phyloP scores from a whole-genome alignment of 2,797 vertebrate species.

The Pseudochirops corinnae region DNA sequence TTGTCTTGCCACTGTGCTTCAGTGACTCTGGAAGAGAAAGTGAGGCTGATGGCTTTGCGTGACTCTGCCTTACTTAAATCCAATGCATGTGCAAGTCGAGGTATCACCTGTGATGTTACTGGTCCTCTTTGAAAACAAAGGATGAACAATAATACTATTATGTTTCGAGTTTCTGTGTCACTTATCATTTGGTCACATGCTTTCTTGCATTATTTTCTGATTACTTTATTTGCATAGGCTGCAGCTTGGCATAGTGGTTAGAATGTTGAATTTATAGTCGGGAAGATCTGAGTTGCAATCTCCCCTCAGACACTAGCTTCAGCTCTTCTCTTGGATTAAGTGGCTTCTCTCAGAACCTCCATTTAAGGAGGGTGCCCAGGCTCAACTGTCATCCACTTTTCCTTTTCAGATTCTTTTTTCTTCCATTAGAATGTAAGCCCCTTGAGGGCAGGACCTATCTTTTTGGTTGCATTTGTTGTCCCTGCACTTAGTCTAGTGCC shows the following conservation, averaged over 20 bases:
- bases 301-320: not conserved
- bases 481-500: not conserved
- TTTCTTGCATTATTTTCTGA: not conserved
- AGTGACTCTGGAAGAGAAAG: not conserved
- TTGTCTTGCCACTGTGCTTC: not conserved
- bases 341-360: not conserved
- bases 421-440: not conserved
- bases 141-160: not conserved
- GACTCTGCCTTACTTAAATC: not conserved
- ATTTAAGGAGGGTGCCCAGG: not conserved
- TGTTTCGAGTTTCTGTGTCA: not conserved
- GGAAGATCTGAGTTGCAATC: not conserved
- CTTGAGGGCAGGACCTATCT: not conserved
- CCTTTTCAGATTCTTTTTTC: not conserved
- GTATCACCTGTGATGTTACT: not conserved
- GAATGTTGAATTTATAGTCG: not conserved
- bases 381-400: not conserved
- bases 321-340: not conserved
- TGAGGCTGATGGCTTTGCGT: not conserved
- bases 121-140: not conserved
- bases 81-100: not conserved
- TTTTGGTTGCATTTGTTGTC: not conserved
- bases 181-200: not conserved
- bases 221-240: not conserved
- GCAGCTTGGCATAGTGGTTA: not conserved